Evolutionary conservation across 2,888 invertebrate species (phyloP).

Genomic region (Camptogramma bilineatum): DNA sequence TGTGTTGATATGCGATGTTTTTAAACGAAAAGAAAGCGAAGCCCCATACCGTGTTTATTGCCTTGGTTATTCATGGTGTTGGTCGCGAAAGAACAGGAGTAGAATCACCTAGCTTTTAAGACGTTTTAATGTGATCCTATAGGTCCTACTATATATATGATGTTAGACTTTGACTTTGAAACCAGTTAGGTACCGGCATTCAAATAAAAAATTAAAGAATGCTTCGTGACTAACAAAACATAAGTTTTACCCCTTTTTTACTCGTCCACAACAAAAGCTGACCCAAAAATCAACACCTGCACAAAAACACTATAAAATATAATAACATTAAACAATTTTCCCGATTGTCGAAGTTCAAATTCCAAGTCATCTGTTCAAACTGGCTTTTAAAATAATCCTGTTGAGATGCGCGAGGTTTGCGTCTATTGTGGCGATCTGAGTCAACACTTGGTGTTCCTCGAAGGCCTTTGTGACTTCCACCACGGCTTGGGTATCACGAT

Average conservation of each 20-base stretch:
- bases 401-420: constrained; percentile 69
- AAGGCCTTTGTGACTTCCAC: constrained; percentile 70
- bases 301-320: constrained; percentile 46
- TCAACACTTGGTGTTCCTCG: constrained; percentile 80
- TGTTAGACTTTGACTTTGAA: too few relatives aligned
- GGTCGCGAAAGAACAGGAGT: too few relatives aligned
- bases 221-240: not conserved
- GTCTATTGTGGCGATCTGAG: constrained; percentile 71
- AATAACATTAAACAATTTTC: constrained; percentile 42
- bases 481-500: constrained; percentile 57
- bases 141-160: too few relatives aligned
- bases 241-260: constrained; percentile 9
- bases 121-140: too few relatives aligned
- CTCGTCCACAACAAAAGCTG: constrained; percentile 32
- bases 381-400: constrained; percentile 70
- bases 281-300: constrained; percentile 45
- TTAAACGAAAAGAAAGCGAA: too few relatives aligned
- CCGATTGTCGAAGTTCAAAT: constrained; percentile 49
- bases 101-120: too few relatives aligned
- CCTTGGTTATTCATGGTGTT: too few relatives aligned
- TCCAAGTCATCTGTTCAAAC: constrained; percentile 76
- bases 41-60: too few relatives aligned
- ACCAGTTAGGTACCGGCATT: not conserved
- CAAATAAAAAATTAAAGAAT: not conserved
- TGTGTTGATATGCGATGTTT: too few relatives aligned